A percentile compares a stretch with the other conserved stretches of the same genome.
phyloP scores from a whole-genome alignment of 35 echinoderm and acorn worm genomes.

The Strongylocentrotus purpuratus region DNA sequence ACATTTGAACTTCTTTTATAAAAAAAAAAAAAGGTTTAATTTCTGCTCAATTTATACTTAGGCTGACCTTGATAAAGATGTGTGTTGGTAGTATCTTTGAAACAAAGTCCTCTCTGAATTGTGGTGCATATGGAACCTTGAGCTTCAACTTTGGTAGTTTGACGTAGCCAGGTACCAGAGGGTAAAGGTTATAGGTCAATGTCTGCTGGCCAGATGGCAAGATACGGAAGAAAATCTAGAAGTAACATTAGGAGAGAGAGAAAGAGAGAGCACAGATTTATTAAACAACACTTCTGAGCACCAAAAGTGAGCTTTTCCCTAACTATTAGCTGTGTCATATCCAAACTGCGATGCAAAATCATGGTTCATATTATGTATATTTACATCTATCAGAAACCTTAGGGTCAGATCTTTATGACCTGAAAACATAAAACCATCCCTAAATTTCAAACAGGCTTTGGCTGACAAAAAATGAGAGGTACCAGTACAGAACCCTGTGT shows the following conservation, averaged over 20 bases:
- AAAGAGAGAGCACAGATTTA: not conserved
- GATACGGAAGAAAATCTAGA: conserved; percentile 92
- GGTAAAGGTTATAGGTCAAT: conserved; percentile 89
- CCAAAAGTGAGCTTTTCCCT: not conserved
- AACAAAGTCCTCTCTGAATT: conserved; percentile 65
- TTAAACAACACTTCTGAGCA: not conserved
- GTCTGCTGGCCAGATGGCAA: conserved; percentile 77
- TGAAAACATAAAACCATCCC: not conserved
- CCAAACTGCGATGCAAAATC: not conserved
- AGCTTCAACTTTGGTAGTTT: conserved; percentile 81
- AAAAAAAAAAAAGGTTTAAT: no score
- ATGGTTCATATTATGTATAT: not conserved
- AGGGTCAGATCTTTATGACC: not conserved
- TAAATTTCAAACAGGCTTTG: not conserved
- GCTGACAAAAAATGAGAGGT: conserved; percentile 34
- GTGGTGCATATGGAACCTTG: conserved; percentile 70
- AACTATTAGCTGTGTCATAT: not conserved
- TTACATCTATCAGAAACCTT: not conserved
- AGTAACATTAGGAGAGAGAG: not conserved
- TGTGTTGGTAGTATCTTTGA: conserved; percentile 90
- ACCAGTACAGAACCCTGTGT: not conserved
- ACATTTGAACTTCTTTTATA: no score
- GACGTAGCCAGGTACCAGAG: conserved; percentile 91
- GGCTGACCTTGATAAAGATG: conserved; percentile 90
- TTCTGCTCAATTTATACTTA: no score